Evolutionary conservation across 1,140 invertebrate genomes (phyloP).

Genomic region (Platorchestia sp.): DNA sequence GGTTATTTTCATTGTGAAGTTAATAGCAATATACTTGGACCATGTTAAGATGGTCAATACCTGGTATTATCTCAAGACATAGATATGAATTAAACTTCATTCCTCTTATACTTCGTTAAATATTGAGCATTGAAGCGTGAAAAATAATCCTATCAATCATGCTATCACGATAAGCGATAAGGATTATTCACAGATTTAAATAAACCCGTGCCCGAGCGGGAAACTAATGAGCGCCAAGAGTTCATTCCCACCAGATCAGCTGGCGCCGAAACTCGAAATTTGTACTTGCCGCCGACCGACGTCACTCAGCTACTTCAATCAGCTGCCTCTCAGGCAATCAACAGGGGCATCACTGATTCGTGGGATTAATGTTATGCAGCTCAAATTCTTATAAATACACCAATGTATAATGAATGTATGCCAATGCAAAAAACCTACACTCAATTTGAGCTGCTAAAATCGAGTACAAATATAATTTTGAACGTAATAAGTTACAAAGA

Average conservation of each 20-base stretch:
- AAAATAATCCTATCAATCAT: background rate
- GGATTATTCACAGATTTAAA: background rate
- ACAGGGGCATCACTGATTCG: background rate
- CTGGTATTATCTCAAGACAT: too few species aligned
- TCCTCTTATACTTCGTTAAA: background rate
- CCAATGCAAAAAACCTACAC: background rate
- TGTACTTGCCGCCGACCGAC: conserved; percentile 34
- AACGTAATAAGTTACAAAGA: background rate
- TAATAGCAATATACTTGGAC: too few species aligned
- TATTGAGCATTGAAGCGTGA: background rate
- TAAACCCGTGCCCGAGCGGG: conserved; percentile 27
- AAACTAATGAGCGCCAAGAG: conserved; percentile 14
- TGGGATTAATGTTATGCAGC: background rate
- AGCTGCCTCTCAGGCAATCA: background rate
- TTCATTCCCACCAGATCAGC: conserved; percentile 52
- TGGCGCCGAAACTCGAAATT: conserved; percentile 52
- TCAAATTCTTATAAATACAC: background rate
- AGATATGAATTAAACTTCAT: too few species aligned
- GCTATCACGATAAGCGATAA: background rate
- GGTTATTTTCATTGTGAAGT: too few species aligned
- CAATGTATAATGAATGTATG: background rate
- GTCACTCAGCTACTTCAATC: background rate
- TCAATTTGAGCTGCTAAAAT: background rate
- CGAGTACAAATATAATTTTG: background rate
- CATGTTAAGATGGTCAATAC: too few species aligned